phyloP scores from a whole-genome alignment of 2,113 vertebrate species.

The Eulacestoma nigropectus region DNA sequence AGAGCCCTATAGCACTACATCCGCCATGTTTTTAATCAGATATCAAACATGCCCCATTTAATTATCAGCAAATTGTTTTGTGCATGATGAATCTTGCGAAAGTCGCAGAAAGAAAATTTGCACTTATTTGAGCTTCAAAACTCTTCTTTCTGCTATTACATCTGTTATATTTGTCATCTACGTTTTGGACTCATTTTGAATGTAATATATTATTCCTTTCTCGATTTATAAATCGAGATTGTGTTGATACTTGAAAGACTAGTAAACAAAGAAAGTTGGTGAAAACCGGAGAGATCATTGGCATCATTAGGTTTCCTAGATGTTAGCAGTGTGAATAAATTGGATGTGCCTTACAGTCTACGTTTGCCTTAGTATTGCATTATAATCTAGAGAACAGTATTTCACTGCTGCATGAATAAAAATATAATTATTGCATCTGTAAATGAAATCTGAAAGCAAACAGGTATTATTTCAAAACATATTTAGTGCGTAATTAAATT shows the following conservation, averaged over 20 bases:
- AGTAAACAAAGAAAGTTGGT: background rate
- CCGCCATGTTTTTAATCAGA: background rate
- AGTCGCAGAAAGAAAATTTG: background rate
- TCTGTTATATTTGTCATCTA: background rate
- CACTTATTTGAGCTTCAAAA: background rate
- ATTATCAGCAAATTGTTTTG: background rate
- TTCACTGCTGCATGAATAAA: background rate
- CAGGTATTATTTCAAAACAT: slow-evolving; percentile 16
- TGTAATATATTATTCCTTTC: background rate
- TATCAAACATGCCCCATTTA: background rate
- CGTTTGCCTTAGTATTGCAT: background rate
- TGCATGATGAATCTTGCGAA: background rate
- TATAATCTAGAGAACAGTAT: background rate
- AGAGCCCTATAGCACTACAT: background rate
- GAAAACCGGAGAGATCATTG: background rate
- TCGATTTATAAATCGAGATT: background rate
- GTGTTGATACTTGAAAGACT: background rate
- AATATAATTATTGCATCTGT: background rate
- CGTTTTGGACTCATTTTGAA: background rate
- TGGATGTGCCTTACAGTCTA: background rate
- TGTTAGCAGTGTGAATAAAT: background rate
- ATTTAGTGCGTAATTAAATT: slow-evolving; percentile 16
- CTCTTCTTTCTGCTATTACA: background rate
- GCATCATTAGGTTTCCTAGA: background rate
- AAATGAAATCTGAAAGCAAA: slow-evolving; percentile 4